Evolutionary conservation across 2,113 vertebrate genomes (phyloP).

Genomic region (Harpagus bidentatus): DNA sequence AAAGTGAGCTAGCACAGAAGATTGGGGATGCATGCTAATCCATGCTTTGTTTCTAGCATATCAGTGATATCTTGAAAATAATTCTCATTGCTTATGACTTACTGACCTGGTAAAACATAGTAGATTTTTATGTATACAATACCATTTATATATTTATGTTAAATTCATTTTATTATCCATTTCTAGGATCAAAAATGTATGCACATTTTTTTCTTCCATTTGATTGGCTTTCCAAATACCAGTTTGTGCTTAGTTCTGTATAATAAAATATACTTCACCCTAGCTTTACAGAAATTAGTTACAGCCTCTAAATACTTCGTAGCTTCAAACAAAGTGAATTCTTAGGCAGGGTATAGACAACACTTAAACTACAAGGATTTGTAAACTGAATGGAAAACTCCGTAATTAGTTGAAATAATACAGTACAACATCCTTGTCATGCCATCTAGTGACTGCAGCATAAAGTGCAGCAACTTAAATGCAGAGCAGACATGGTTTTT

Average conservation of each 20-base stretch:
- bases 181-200: neutral
- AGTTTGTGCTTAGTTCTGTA: neutral
- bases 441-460: slow-evolving; percentile 65
- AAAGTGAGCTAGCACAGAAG: neutral
- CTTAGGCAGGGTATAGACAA: neutral
- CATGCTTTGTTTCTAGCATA: neutral
- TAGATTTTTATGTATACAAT: neutral
- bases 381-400: neutral
- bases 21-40: neutral
- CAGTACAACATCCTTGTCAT: slow-evolving; percentile 15
- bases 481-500: neutral
- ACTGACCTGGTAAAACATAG: neutral
- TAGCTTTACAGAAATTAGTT: neutral
- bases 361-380: neutral
- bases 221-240: neutral
- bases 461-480: neutral
- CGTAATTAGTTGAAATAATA: neutral
- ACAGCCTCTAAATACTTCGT: neutral
- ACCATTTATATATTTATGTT: neutral
- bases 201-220: neutral
- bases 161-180: neutral
- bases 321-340: neutral
- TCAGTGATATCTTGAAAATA: neutral
- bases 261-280: neutral
- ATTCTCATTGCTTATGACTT: neutral